phyloP scores from a whole-genome alignment of 2,888 invertebrate species.

The Pyralis farinalis region DNA sequence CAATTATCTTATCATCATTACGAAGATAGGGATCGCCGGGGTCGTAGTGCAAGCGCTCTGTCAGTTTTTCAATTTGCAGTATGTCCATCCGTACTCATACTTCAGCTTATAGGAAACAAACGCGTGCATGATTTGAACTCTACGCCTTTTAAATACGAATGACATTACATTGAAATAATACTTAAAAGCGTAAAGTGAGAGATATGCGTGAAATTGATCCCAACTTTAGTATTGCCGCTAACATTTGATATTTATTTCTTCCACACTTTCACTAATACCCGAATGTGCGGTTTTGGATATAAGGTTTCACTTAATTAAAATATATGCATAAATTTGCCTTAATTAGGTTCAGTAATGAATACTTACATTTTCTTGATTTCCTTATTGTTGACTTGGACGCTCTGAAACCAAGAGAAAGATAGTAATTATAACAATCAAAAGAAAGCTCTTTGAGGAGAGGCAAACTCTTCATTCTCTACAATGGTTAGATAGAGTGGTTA shows the following conservation, averaged over 20 bases:
- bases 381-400: constrained; percentile 37
- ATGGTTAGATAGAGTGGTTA: no score
- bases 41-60: constrained; percentile 22
- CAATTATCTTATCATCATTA: constrained; percentile 25
- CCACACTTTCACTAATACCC: constrained; percentile 18
- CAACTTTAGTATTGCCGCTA: constrained; percentile 22
- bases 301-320: not conserved
- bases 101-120: constrained; percentile 20
- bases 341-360: constrained; percentile 10
- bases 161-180: constrained; percentile 11
- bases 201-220: constrained; percentile 36
- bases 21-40: constrained; percentile 18
- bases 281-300: constrained; percentile 2
- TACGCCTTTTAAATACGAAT: constrained; percentile 21
- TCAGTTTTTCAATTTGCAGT: constrained; percentile 35
- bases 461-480: no score
- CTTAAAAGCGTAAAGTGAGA: not conserved
- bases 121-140: constrained; percentile 19
- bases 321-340: constrained; percentile 12
- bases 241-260: constrained; percentile 29
- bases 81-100: constrained; percentile 21
- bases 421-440: no score
- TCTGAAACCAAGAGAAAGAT: constrained; percentile 58
- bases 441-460: no score
- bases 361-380: constrained; percentile 59